Base-by-base conservation (phyloP, 2,797 vertebrate genomes). In the Spatula clypeata region DNA sequence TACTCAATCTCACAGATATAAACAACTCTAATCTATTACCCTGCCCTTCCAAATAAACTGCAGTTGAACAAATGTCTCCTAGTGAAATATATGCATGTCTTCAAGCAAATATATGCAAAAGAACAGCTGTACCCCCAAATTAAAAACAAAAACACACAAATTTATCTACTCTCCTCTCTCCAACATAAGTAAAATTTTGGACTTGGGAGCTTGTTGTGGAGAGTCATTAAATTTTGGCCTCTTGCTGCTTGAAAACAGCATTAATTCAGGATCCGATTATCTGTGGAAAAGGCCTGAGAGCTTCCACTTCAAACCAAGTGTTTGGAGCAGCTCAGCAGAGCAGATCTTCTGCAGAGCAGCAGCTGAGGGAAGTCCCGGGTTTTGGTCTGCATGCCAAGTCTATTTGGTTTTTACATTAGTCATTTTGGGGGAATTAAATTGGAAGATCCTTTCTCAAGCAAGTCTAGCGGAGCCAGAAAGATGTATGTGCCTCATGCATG, bases 401-500 rank as follows among this genome's bases (percentile, higher is more conserved):
- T 38, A 70, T 69, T 9, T 32, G 19, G 26, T 65, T 80, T 77
- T 60, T 67, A 4, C n/a, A 5, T 75, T 86, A 42, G 23, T 17
- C 2, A 3, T 58, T 29, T 13, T 15, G 61, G 69, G 31, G 12
- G 62, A 70, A 65, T 65, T 42, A 44, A 84, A 55, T 11, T 29
- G 32, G 14, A 66, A 64, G 57, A 45, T 67, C 14, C 9, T 71
- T 38, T 73, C 26, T 64, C 11, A 11, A 40, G 57, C 13, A 38
- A 36, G 18, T 53, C 36, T 71, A 10, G 14, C 11, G 64, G 51
- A 84, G 36, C 16, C 5, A 73, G 70, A 19, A 86, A 73, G 31
- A 9, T 31, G 5, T n/a, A 27, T 0, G 0, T 47, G 18, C 12
- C 54, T 64, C 2, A 3, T 34, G 14, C 15, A n/a, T 1, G 0